Conservation (phyloP, 2,113 vertebrate genomes). For the Rhagologus leucostigma region DNA sequence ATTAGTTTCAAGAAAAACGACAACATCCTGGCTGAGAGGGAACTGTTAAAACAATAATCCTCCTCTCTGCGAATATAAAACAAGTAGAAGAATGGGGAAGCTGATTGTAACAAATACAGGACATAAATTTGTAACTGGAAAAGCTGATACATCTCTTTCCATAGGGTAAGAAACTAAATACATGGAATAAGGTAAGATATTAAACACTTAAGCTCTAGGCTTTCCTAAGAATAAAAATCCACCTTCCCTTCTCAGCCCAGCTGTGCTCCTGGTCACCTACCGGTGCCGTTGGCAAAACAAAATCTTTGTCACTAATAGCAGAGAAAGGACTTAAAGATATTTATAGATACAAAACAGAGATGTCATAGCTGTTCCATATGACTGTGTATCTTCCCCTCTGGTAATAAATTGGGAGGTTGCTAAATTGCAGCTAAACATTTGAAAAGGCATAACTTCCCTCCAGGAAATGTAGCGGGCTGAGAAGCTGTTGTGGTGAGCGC, state of each 20-base stretch:
- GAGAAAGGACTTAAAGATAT: neutral
- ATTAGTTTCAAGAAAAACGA: neutral
- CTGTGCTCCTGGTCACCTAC: neutral
- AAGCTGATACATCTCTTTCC: neutral
- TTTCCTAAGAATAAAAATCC: neutral
- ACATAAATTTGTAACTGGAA: neutral
- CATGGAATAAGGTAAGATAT: neutral
- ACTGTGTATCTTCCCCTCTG: neutral
- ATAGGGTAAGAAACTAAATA: neutral
- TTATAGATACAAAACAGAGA: neutral
- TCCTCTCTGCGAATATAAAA: neutral
- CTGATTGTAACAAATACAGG: neutral
- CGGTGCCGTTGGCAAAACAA: rapidly evolving
- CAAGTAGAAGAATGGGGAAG: neutral
- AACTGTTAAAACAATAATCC: neutral
- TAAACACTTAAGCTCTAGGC: neutral
- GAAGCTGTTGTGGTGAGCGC: rapidly evolving
- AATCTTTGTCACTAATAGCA: neutral
- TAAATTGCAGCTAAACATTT: neutral
- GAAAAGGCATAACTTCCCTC: neutral
- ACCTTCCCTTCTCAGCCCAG: neutral
- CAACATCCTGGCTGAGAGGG: neutral
- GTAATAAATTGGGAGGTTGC: neutral
- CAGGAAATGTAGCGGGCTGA: neutral
- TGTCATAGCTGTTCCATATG: neutral